Conservation (phyloP, 2,888 invertebrate genomes). For the Melanotus villosus region DNA sequence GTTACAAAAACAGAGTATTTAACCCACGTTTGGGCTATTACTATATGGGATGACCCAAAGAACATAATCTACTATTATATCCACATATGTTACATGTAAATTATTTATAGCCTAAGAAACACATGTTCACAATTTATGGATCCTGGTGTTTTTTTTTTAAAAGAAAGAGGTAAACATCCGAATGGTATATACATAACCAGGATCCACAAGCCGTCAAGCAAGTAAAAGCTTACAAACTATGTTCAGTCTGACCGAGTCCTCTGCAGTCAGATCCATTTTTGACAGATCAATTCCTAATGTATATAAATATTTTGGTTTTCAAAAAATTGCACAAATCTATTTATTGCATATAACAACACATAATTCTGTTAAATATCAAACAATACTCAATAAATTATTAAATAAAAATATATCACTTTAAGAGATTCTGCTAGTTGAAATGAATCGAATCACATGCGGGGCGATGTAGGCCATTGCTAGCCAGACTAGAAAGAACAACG, state of each 20-base stretch:
- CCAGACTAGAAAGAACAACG: conserved; percentile 65
- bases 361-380: conserved; percentile 55
- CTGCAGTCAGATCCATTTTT: conserved; percentile 53
- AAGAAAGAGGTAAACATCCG: conserved; percentile 43
- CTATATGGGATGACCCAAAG: conserved; percentile 55
- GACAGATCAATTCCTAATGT: conserved; percentile 59
- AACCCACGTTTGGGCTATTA: conserved; percentile 53
- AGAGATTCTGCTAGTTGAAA: conserved; percentile 56
- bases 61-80: conserved; percentile 66
- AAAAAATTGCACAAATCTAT: conserved; percentile 59
- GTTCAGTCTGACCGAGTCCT: conserved; percentile 54
- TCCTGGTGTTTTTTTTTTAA: conserved; percentile 55
- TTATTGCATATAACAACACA: conserved; percentile 55
- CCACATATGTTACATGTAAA: conserved; percentile 69
- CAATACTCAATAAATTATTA: conserved; percentile 58
- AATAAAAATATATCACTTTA: conserved; percentile 59
- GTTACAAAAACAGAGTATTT: conserved; percentile 64
- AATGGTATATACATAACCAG: conserved; percentile 59
- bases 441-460: conserved; percentile 53
- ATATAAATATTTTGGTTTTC: conserved; percentile 57
- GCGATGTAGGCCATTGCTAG: conserved; percentile 55
- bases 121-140: conserved; percentile 60
- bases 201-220: conserved; percentile 61
- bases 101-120: conserved; percentile 65
- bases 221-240: conserved; percentile 60